phyloP scores from a whole-genome alignment of 2,113 vertebrate species.

The Amia ocellicauda region DNA sequence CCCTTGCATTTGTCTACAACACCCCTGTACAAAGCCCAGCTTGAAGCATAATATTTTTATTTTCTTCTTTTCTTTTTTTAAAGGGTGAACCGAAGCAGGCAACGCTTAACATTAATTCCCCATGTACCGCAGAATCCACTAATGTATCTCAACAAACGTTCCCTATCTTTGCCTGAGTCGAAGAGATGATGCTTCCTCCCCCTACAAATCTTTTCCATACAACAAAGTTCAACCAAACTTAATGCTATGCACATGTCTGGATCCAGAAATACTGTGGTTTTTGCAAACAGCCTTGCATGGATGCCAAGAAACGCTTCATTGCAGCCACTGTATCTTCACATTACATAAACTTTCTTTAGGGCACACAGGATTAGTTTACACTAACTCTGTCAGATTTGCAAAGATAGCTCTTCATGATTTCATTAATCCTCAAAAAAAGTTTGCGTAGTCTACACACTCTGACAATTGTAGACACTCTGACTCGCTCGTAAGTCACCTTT shows the following conservation, averaged over 20 bases:
- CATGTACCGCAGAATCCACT: not conserved
- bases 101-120: not conserved
- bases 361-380: conserved; percentile 29
- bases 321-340: conserved; percentile 24
- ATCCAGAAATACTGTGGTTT: conserved; percentile 18
- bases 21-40: too few relatives aligned
- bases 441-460: conserved; percentile 3
- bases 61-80: not conserved
- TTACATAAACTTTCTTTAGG: conserved; percentile 38
- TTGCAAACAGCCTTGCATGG: conserved; percentile 16
- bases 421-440: conserved; percentile 33
- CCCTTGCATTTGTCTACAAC: too few relatives aligned
- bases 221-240: conserved; percentile 26
- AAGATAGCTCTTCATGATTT: conserved; percentile 36
- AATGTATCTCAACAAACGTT: not conserved
- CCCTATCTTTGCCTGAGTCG: not conserved
- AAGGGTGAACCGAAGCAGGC: not conserved
- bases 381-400: conserved; percentile 17
- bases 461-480: not conserved
- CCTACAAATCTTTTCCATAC: conserved; percentile 30
- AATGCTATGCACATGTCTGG: conserved; percentile 24
- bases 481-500: not conserved
- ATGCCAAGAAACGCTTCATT: conserved; percentile 27
- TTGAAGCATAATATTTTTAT: too few relatives aligned
- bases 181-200: conserved; percentile 3